Evolutionary conservation across 2,888 invertebrate species (phyloP).

Genomic region (Meloe dianella): DNA sequence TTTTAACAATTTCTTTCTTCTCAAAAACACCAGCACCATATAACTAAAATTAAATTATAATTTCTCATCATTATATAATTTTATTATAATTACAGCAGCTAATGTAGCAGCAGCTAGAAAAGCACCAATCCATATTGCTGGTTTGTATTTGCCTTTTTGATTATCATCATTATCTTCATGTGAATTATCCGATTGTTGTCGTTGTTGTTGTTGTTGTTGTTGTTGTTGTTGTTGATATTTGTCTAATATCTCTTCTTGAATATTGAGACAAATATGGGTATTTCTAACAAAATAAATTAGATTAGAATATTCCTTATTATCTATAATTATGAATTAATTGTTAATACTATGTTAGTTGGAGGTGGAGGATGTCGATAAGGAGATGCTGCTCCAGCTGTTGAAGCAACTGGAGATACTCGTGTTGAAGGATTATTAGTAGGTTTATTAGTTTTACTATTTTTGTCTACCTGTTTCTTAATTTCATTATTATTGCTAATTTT

Average conservation of each 20-base stretch:
- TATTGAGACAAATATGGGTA: slow-evolving; percentile 23
- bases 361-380: slow-evolving; percentile 23
- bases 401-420: slow-evolving; percentile 12
- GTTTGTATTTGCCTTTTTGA: slow-evolving; percentile 18
- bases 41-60: slow-evolving; percentile 15
- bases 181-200: slow-evolving; percentile 43
- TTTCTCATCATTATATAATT: no score
- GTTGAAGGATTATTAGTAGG: slow-evolving; percentile 22
- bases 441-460: slow-evolving; percentile 28
- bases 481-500: slow-evolving; percentile 29
- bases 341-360: slow-evolving; percentile 20
- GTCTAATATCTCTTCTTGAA: slow-evolving; percentile 13
- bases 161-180: slow-evolving; percentile 34
- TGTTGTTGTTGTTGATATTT: slow-evolving; percentile 31
- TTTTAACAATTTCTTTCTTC: slow-evolving; percentile 17
- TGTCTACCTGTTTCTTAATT: slow-evolving; percentile 43
- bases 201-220: slow-evolving; percentile 26
- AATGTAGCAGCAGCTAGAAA: slow-evolving; percentile 48
- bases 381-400: neutral
- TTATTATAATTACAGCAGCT: slow-evolving; percentile 47
- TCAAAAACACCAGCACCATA: slow-evolving; percentile 22
- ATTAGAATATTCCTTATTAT: neutral
- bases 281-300: slow-evolving; percentile 18
- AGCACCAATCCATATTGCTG: slow-evolving; percentile 39
- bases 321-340: neutral